These are phyloP conservation scores for Amblyopsis rosae DNA, from an alignment of 2,113 vertebrate genomes.

Conservation along the genomic window DNA sequence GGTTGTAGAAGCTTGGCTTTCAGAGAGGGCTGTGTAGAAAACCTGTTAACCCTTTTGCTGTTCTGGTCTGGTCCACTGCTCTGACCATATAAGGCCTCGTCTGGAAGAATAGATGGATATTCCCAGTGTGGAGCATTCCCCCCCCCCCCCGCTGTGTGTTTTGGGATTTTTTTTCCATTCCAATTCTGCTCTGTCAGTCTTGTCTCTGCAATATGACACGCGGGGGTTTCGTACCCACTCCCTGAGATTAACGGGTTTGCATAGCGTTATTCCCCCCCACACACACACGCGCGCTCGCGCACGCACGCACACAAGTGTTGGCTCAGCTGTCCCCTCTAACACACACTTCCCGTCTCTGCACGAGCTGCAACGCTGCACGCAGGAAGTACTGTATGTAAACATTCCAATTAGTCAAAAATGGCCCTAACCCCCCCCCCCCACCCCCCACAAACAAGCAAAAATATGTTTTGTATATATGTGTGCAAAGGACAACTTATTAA, in stretches of 20 bases:
- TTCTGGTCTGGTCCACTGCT: neutral
- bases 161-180: constrained; percentile 7
- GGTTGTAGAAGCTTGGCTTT: constrained; percentile 39
- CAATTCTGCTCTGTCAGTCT: constrained; percentile 61
- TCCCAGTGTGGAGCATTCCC: no score
- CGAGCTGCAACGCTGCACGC: constrained; percentile 4
- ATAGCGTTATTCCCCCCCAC: constrained; percentile 21
- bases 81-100: neutral
- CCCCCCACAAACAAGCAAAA: no score
- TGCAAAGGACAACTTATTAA: no score
- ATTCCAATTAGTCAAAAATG: no score
- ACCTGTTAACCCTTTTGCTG: constrained; percentile 48
- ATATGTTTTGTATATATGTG: no score
- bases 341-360: constrained; percentile 19
- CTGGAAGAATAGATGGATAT: neutral
- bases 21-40: constrained; percentile 9
- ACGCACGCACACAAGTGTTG: constrained; percentile 36
- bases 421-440: no score
- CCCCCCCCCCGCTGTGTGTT: no score
- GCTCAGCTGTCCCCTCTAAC: constrained; percentile 51
- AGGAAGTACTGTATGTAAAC: neutral
- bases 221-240: constrained; percentile 34
- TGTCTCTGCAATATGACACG: constrained; percentile 65
- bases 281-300: neutral
- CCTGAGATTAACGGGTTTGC: constrained; percentile 60